A percentile compares a stretch with the other conserved stretches of the same genome.
These are phyloP conservation scores for Drosophila ironensis DNA, from an alignment of 1,140 invertebrate genomes.

Conservation along the genomic window DNA sequence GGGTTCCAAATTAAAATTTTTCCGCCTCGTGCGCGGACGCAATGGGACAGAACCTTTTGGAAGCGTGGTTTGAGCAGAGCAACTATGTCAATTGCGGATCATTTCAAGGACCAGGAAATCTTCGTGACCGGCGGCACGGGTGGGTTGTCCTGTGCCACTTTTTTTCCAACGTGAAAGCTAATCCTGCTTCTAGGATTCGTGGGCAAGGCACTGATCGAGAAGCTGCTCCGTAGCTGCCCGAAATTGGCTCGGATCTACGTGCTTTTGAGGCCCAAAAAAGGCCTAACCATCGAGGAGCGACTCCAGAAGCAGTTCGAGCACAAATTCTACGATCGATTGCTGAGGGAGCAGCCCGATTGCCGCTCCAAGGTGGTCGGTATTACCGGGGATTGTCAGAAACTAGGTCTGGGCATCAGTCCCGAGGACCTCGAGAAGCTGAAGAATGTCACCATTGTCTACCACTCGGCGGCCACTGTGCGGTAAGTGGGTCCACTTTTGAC, in stretches of 20 bases:
- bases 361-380: conserved; percentile 90
- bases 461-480: conserved; percentile 95
- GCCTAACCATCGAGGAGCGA: conserved; percentile 85
- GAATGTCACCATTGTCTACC: conserved; percentile 93
- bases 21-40: background rate
- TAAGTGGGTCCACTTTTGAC: conserved; percentile 28
- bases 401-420: conserved; percentile 84
- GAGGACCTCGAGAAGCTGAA: conserved; percentile 78
- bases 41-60: conserved; percentile 37
- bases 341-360: conserved; percentile 81
- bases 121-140: conserved; percentile 88
- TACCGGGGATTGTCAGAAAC: conserved; percentile 88
- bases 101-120: conserved; percentile 84
- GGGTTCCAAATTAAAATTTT: conserved; percentile 19
- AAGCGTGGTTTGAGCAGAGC: conserved; percentile 16
- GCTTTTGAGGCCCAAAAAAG: conserved; percentile 90
- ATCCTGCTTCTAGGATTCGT: conserved; percentile 86
- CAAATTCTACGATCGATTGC: conserved; percentile 83
- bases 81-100: conserved; percentile 82
- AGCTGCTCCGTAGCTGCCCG: conserved; percentile 89
- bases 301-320: conserved; percentile 85
- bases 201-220: conserved; percentile 94
- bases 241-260: conserved; percentile 89
- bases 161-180: too few species aligned
- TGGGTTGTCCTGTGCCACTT: too few species aligned